phyloP scores from a whole-genome alignment of 2,888 invertebrate genomes.

The Blastobasis lacticolella region DNA sequence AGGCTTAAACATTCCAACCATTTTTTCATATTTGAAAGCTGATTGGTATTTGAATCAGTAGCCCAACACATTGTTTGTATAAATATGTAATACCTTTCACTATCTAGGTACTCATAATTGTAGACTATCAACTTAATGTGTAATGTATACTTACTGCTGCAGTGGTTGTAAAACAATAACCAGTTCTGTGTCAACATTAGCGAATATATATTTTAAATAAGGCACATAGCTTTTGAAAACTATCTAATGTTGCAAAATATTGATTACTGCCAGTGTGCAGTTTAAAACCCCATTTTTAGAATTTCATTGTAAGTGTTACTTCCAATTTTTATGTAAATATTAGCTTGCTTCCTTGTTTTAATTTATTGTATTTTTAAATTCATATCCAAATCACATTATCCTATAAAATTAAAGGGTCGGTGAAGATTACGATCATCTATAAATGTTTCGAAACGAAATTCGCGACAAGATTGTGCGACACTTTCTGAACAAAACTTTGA shows the following conservation, averaged over 20 bases:
- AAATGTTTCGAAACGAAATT: neutral
- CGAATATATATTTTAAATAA: no score
- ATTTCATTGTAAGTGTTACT: constrained; percentile 14
- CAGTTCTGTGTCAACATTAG: no score
- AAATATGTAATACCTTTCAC: no score
- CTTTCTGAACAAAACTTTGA: constrained; percentile 40
- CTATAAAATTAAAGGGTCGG: constrained; percentile 8
- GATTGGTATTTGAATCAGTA: constrained; percentile 38
- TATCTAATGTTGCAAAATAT: constrained; percentile 2
- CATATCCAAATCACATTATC: constrained; percentile 43
- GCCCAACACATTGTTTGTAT: no score
- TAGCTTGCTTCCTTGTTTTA: constrained; percentile 58
- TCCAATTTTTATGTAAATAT: constrained; percentile 56
- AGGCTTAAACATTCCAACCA: constrained; percentile 69
- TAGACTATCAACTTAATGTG: no score
- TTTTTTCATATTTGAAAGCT: constrained; percentile 51
- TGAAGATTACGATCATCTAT: neutral
- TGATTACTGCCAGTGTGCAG: neutral
- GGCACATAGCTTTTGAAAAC: neutral
- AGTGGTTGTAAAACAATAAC: neutral
- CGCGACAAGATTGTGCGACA: constrained; percentile 26
- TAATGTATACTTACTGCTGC: neutral
- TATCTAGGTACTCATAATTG: no score
- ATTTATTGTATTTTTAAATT: constrained; percentile 61
- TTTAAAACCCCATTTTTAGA: constrained; percentile 2